A percentile compares a stretch with the other conserved stretches of the same genome.
Evolutionary conservation across 2,797 vertebrate species (phyloP).

Genomic region (Pipistrellus nathusii): DNA sequence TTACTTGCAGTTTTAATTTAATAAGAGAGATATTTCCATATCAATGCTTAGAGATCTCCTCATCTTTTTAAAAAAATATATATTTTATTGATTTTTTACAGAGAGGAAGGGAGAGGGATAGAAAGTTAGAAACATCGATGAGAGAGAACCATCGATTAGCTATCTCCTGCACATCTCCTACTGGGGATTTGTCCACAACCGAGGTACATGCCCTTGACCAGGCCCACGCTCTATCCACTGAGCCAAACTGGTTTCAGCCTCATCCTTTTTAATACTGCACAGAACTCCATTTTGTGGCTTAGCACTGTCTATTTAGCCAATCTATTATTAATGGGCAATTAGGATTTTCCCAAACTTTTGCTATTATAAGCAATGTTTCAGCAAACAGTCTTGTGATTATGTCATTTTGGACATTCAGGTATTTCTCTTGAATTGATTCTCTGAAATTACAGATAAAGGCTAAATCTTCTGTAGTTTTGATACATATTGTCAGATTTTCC

Average conservation of each 20-base stretch:
- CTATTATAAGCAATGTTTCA: not conserved
- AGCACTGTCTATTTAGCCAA: not conserved
- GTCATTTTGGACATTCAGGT: not conserved
- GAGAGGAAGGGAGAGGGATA: no score
- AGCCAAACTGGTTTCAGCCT: no score
- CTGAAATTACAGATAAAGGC: not conserved
- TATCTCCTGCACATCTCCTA: no score
- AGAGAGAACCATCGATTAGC: no score
- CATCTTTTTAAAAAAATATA: not conserved
- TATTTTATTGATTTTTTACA: no score
- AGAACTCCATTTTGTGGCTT: not conserved
- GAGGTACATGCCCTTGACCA: no score
- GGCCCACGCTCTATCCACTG: no score
- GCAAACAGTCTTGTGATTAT: not conserved
- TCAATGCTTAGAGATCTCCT: not conserved
- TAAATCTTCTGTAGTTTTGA: slow-evolving; percentile 12
- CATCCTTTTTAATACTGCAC: not conserved
- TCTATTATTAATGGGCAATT: slow-evolving; percentile 3
- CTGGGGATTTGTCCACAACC: no score
- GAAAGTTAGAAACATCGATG: no score
- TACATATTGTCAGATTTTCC: not conserved
- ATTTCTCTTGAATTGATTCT: slow-evolving; percentile 41
- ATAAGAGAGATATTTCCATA: not conserved
- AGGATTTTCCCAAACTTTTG: slow-evolving; percentile 7
- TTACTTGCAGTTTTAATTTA: slow-evolving; percentile 30